Base-by-base conservation (phyloP, 2,797 vertebrate species). In the Trematomus bernacchii region DNA sequence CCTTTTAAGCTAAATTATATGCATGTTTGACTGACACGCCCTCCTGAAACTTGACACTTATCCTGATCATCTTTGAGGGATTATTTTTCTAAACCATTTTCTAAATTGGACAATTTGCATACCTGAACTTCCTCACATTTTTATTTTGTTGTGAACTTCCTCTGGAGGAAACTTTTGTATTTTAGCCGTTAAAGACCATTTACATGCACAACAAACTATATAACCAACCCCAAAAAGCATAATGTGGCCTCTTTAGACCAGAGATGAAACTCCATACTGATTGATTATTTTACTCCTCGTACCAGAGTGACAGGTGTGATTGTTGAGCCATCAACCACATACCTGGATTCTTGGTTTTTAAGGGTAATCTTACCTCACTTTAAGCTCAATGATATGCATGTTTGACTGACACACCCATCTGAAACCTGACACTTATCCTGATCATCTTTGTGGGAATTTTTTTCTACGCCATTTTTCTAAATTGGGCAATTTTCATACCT, bases 321-420 rank as follows among this genome's bases (percentile, higher is more conserved):
- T 43, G 64, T 40, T 69, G 19, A 70, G 57, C 5, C 42, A 12
- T 15, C 30, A 61, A 50, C 23, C 13, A 3, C 63, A 12, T 2
- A 23, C 13, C 8, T 16, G 37, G 46, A 67, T 57, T n/a, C n/a
- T n/a, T 54, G 53, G 0, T 14, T 71, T 27, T 46, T 16, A 74
- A 80, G 55, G 55, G 47, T 76, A 50, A 57, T 60, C 59, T 67
- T 27, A 73, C 54, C 1, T 66, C 10, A 47, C 9, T 44, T 81
- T 37, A 50, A 52, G 55, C 16, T 7, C 5, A 42, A 8, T 6
- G 19, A 0, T 30, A 5, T 11, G 1, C 14, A 2, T 54, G 16
- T 46, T 60, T 55, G 13, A 33, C 15, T 54, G 37, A 47, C n/a
- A 12, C 42, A 11, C 52, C 58, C 18, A 46, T 57, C 55, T 63